Evolutionary conservation across 2,797 vertebrate genomes (phyloP).

Genomic region (Pogoniulus pusillus): DNA sequence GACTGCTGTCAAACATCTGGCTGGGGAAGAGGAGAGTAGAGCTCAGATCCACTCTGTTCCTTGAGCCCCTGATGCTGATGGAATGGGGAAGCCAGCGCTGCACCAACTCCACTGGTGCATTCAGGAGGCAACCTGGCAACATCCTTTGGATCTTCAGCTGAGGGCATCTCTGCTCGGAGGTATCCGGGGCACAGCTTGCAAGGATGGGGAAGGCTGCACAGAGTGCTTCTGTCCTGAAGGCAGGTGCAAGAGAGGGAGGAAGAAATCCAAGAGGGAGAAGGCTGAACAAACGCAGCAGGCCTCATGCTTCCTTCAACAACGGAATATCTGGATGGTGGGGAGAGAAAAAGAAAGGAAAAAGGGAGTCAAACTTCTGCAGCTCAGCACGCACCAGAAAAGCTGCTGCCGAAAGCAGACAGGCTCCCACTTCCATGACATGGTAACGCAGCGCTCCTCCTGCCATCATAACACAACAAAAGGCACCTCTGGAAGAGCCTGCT

Average conservation of each 20-base stretch:
- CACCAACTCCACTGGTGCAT: slow-evolving; percentile 65
- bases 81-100: slow-evolving; percentile 60
- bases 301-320: slow-evolving; percentile 94
- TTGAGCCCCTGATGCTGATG: slow-evolving; percentile 63
- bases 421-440: neutral
- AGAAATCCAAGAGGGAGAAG: slow-evolving; percentile 59
- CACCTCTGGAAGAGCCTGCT: neutral
- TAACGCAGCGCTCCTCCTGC: neutral
- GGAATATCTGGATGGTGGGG: slow-evolving; percentile 86
- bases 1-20: slow-evolving; percentile 66
- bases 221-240: slow-evolving; percentile 68
- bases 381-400: neutral
- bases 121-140: slow-evolving; percentile 69
- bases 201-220: slow-evolving; percentile 66
- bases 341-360: neutral
- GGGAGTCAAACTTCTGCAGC: neutral
- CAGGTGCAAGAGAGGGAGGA: neutral
- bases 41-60: slow-evolving; percentile 65
- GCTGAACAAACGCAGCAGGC: slow-evolving; percentile 36
- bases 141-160: slow-evolving; percentile 77
- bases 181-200: slow-evolving; percentile 61
- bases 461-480: neutral
- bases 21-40: slow-evolving; percentile 44
- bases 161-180: slow-evolving; percentile 62
- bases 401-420: neutral